Base-by-base conservation (phyloP, 2,797 vertebrate genomes). In the Anas georgica region DNA sequence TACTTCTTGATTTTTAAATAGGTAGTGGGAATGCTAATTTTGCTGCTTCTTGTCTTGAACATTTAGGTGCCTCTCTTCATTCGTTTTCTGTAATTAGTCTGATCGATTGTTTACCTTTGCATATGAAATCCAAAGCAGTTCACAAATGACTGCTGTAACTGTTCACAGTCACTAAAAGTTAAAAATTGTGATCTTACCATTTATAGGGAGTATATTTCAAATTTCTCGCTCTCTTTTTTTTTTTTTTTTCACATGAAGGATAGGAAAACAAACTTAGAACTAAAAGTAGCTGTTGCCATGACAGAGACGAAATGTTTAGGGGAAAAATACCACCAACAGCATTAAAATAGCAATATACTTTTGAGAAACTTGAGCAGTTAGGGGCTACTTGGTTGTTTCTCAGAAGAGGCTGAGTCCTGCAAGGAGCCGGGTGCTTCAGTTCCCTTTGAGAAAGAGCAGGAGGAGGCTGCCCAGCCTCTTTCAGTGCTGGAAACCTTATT, bases 291-390 rank as follows among this genome's bases (percentile, higher is more conserved):
- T 94, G 91, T 97, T 96, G 52, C 90, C 66, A 63, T 91, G 92
- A 86, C 79, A 82, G 66, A 95, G 91, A 31, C 63, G 76, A 95
- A 96, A 95, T 93, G 56, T 97, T 97, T 96, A 58, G 37, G 12
- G 54, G 58, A 54, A 88, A 96, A 93, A 64, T 41, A 31, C 35
- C 81, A 37, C 26, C n/a, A 56, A 17, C 23, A 35, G 52, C 63
- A 90, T 97, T 97, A 96, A 97, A 97, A 96, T 91, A 96, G 91
- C 82, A 87, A 37, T 60, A 13, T 93, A 69, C 80, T 96, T 97
- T 95, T 96, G 91, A 97, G 91, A 94, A 93, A 86, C 39, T 10
- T 77, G 83, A 96, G 89, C 67, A 91, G 59, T 37, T 90, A 85
- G 59, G 83, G 92, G 95, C 84, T 94, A 90, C 85, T 95, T 92